Conservation (phyloP, 92 coral and sea anemone species). For the Epizoanthus fatuus region DNA sequence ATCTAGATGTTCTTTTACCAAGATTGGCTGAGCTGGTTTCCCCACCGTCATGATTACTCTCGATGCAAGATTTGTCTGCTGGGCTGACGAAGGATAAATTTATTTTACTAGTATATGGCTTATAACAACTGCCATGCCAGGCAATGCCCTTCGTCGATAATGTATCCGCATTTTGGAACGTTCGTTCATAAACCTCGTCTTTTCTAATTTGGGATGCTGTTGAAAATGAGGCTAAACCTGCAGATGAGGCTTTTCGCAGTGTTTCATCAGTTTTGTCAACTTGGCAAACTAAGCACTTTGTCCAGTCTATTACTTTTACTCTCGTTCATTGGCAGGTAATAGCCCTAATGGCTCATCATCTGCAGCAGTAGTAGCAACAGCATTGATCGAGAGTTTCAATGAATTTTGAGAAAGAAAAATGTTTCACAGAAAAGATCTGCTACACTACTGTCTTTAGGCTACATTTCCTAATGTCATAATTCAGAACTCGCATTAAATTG, state of each 20-base stretch:
- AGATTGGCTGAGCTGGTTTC: too few species aligned
- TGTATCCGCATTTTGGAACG: neutral
- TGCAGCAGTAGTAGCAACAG: conserved; percentile 9
- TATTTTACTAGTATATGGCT: conserved; percentile 16
- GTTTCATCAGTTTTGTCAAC: conserved; percentile 29
- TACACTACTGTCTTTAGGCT: too few species aligned
- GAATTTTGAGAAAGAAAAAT: neutral
- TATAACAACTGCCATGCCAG: conserved; percentile 19
- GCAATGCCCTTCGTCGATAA: neutral
- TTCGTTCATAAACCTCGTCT: too few species aligned
- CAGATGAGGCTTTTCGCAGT: conserved; percentile 17
- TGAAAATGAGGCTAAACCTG: conserved; percentile 15
- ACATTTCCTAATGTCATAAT: too few species aligned
- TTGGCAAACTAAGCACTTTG: conserved; percentile 31
- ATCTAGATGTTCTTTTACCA: conserved; percentile 13
- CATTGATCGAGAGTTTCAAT: neutral
- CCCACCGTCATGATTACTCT: too few species aligned
- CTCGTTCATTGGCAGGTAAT: conserved; percentile 16
- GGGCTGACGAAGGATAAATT: neutral
- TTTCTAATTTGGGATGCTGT: neutral
- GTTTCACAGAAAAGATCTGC: too few species aligned
- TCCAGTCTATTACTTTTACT: neutral
- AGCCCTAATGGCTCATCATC: conserved; percentile 16
- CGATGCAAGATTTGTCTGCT: neutral
- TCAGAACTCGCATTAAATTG: too few species aligned